A percentile compares a stretch with the other conserved stretches of the same genome.
Evolutionary conservation across 2,113 vertebrate species (phyloP).

Genomic region (Albula glossodonta): DNA sequence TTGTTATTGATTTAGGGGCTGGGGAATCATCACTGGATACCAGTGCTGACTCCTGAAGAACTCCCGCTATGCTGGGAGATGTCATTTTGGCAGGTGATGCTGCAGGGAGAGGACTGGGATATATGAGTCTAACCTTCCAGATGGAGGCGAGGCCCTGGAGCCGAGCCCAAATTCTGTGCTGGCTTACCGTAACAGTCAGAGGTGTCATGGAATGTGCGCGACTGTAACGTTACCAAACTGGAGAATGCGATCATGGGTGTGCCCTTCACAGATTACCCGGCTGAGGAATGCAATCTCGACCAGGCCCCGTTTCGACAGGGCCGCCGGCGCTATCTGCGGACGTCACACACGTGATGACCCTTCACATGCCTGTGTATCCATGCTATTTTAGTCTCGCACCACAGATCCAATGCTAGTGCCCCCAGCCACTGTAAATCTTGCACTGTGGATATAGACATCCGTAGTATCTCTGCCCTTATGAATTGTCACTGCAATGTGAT

Average conservation of each 20-base stretch:
- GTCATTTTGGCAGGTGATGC: background rate
- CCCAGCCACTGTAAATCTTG: background rate
- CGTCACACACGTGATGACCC: background rate
- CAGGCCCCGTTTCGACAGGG: background rate
- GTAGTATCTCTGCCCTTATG: background rate
- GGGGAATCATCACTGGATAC: background rate
- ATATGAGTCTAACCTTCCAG: background rate
- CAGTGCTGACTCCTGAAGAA: conserved; percentile 2
- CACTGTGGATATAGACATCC: background rate
- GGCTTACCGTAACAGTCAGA: background rate
- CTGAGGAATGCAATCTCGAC: background rate
- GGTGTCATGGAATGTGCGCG: conserved; percentile 42
- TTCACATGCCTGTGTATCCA: background rate
- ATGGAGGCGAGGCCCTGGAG: background rate
- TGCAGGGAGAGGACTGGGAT: background rate
- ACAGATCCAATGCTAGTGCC: background rate
- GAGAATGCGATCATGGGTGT: conserved; percentile 40
- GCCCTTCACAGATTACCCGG: conserved; percentile 27
- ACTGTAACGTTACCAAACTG: conserved; percentile 30
- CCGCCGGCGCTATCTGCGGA: background rate
- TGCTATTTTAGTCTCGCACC: background rate
- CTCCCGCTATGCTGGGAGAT: background rate
- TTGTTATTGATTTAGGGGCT: background rate
- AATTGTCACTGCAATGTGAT: background rate
- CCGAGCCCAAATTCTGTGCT: background rate